Conservation (phyloP, 2,113 vertebrate genomes). For the Zapornia atra region DNA sequence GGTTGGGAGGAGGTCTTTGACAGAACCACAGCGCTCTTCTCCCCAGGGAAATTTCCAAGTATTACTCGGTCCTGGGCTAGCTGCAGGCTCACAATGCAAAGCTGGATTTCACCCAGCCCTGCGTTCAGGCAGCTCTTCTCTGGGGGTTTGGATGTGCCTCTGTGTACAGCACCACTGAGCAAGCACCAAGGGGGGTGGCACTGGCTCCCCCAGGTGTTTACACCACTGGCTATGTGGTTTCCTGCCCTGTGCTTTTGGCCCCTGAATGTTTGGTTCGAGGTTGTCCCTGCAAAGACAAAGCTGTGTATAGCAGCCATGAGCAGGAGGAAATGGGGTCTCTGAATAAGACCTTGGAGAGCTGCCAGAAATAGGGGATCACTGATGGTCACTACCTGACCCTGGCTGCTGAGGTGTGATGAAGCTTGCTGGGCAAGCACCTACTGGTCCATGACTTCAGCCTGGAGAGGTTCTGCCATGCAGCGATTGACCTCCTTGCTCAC, state of each 20-base stretch:
- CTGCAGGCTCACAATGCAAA: background rate
- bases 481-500: background rate
- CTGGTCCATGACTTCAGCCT: background rate
- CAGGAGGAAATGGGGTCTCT: background rate
- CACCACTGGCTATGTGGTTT: background rate
- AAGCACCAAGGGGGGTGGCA: background rate
- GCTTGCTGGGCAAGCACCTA: background rate
- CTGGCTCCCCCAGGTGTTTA: background rate
- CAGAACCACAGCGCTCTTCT: background rate
- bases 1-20: background rate
- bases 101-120: background rate
- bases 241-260: background rate
- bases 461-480: background rate
- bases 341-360: background rate
- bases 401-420: background rate
- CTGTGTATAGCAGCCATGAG: background rate
- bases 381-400: background rate
- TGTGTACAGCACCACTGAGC: background rate
- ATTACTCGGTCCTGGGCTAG: background rate
- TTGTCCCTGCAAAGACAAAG: background rate
- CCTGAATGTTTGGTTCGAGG: background rate
- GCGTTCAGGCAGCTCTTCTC: accelerated
- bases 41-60: background rate
- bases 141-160: background rate
- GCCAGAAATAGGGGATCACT: background rate